These are phyloP conservation scores for Diabrotica undecimpunctata DNA, from an alignment of 1,140 invertebrate species.

Conservation along the genomic window DNA sequence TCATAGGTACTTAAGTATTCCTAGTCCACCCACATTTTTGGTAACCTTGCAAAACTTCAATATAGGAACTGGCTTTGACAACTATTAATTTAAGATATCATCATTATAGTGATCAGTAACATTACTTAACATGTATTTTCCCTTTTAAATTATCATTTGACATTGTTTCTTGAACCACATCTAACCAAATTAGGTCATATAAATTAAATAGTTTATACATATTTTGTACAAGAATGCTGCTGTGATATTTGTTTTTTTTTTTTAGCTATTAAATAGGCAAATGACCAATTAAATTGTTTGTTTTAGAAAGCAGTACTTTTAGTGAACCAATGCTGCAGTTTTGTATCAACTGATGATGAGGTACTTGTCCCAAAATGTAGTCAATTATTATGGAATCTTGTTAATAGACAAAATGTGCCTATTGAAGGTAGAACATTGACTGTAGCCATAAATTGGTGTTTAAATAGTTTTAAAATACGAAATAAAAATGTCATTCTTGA, in stretches of 20 bases:
- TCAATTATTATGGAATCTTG: constrained; percentile 47
- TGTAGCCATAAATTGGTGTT: constrained; percentile 46
- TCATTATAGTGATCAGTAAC: no score
- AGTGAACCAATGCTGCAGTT: constrained; percentile 48
- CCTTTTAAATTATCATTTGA: no score
- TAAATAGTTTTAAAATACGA: constrained; percentile 40
- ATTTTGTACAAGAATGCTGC: neutral
- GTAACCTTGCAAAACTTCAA: no score
- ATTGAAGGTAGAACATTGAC: constrained; percentile 45
- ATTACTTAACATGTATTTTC: no score
- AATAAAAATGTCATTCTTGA: constrained; percentile 36
- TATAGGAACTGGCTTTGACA: no score
- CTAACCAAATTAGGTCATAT: no score
- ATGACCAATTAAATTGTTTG: neutral
- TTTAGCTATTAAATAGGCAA: neutral
- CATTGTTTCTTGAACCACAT: no score
- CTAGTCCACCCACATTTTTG: no score
- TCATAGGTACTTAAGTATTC: no score
- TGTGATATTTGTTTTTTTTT: neutral
- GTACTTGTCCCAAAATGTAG: constrained; percentile 47
- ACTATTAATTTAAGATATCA: no score
- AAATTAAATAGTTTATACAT: no score
- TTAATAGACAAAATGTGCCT: constrained; percentile 40
- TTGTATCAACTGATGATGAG: constrained; percentile 45
- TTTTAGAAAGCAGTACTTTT: constrained; percentile 48